phyloP scores from a whole-genome alignment of 2,797 vertebrate species.

The Gouania willdenowi region DNA sequence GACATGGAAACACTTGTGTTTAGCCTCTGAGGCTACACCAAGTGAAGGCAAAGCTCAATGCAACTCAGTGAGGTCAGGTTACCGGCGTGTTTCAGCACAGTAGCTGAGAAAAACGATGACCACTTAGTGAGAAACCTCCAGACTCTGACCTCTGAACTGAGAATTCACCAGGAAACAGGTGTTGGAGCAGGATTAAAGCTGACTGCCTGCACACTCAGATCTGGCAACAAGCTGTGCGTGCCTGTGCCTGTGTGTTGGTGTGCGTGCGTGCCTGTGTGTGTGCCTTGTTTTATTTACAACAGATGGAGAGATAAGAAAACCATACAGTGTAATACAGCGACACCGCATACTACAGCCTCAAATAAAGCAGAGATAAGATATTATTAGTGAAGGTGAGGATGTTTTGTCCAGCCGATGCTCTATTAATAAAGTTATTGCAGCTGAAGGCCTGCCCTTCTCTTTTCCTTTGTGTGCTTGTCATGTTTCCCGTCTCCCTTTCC shows the following conservation, averaged over 20 bases:
- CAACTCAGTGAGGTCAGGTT: conserved; percentile 25
- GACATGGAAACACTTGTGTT: conserved; percentile 10
- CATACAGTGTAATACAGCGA: not conserved
- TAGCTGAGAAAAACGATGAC: conserved; percentile 27
- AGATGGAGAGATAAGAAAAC: not conserved
- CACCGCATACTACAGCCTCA: not conserved
- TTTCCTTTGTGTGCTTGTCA: not conserved
- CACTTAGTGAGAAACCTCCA: conserved; percentile 37
- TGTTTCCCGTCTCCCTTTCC: not conserved
- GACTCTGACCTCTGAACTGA: conserved; percentile 42
- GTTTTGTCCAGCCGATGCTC: not conserved
- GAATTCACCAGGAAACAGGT: conserved; percentile 39
- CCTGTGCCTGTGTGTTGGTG: too few species aligned
- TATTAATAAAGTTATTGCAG: not conserved
- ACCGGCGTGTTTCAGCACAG: conserved; percentile 35
- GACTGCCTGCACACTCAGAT: conserved; percentile 11
- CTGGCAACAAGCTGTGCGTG: conserved; percentile 9
- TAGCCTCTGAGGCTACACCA: not conserved
- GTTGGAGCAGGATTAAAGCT: conserved; percentile 32
- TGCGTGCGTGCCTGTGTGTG: conserved; percentile 1
- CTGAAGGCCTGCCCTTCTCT: not conserved
- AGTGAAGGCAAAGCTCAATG: conserved; percentile 15
- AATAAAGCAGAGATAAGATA: not conserved
- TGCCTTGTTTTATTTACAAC: conserved; percentile 5
- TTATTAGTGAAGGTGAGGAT: not conserved